Evolutionary conservation across 2,113 vertebrate genomes (phyloP).

Genomic region (Nothobranchius furzeri): DNA sequence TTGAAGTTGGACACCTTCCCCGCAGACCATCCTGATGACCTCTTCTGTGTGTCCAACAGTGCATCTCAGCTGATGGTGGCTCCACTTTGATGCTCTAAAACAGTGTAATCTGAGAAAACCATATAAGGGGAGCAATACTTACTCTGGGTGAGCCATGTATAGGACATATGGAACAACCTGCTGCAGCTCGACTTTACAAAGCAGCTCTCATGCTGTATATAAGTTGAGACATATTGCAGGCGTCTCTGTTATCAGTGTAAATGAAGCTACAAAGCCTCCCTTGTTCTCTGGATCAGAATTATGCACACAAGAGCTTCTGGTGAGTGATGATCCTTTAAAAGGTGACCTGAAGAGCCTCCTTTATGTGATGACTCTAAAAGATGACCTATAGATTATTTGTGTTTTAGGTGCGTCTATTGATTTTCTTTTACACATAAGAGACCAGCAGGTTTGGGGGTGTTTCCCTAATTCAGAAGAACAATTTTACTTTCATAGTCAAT

Average conservation of each 20-base stretch:
- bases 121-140: conserved; percentile 25
- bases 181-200: conserved; percentile 11
- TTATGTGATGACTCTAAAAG: conserved; percentile 16
- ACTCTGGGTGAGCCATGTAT: conserved; percentile 4
- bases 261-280: conserved; percentile 43
- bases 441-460: not conserved
- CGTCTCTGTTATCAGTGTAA: conserved; percentile 1
- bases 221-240: conserved; percentile 33
- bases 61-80: conserved; percentile 53
- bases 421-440: not conserved
- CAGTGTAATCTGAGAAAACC: conserved; percentile 45
- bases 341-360: conserved; percentile 22
- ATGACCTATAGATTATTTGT: conserved; percentile 2
- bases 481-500: no score
- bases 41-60: conserved; percentile 37
- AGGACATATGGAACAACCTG: conserved; percentile 58
- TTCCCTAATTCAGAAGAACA: not conserved
- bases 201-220: conserved; percentile 25
- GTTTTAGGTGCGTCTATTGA: not conserved
- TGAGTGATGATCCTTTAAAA: conserved; percentile 16
- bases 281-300: conserved; percentile 40
- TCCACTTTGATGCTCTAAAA: conserved; percentile 48
- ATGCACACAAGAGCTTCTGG: conserved; percentile 22
- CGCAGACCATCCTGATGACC: conserved; percentile 38
- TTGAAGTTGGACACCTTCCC: conserved; percentile 68